Percentiles rank a stretch among this genome's conserved stretches.
phyloP scores from a whole-genome alignment of 2,113 vertebrate genomes.

The Psammodynastes pulverulentus region DNA sequence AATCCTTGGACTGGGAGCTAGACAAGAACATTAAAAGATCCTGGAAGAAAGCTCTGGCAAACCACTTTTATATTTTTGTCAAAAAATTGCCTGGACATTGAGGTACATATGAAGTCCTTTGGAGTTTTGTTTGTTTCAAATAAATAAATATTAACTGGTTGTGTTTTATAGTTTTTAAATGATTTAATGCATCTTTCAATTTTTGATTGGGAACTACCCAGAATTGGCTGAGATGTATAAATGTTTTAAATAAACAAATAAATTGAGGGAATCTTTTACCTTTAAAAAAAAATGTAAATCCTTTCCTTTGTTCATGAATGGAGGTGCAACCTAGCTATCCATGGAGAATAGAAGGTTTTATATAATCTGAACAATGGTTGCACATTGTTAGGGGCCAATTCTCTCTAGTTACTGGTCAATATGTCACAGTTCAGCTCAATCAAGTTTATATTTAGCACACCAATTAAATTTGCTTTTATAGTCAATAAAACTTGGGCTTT shows the following conservation, averaged over 20 bases:
- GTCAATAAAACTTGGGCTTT: background rate
- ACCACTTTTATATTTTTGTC: background rate
- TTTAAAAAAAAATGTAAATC: background rate
- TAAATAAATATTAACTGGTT: too few species aligned
- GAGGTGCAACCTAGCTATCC: background rate
- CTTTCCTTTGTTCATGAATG: background rate
- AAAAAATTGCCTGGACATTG: background rate
- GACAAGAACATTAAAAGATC: background rate
- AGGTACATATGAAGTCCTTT: background rate
- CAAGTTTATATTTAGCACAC: background rate
- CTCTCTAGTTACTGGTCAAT: background rate
- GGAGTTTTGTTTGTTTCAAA: background rate
- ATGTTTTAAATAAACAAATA: background rate
- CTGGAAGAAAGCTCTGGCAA: background rate
- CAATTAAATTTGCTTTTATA: background rate
- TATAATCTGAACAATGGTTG: background rate
- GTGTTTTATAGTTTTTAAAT: too few species aligned
- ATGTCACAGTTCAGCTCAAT: background rate
- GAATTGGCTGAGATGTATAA: background rate
- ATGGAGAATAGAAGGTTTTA: background rate
- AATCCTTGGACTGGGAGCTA: background rate
- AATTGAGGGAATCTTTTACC: background rate
- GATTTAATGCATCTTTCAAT: too few species aligned
- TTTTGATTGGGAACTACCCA: too few species aligned
- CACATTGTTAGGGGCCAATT: background rate